Evolutionary conservation across 2,888 invertebrate genomes (phyloP).

Genomic region (Rosalia funebris): DNA sequence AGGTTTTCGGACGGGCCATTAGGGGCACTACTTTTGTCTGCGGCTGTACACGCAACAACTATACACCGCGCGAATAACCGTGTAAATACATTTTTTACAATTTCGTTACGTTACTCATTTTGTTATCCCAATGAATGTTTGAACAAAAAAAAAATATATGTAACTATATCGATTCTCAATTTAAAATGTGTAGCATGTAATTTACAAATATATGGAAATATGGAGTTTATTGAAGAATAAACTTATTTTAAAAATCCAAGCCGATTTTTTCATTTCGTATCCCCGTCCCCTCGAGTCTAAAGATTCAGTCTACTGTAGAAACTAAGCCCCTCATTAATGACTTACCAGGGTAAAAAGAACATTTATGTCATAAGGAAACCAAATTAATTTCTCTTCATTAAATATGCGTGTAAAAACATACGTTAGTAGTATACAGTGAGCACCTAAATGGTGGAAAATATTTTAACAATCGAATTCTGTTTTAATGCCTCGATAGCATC

Average conservation of each 20-base stretch:
- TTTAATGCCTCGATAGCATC: too few species aligned
- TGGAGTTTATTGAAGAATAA: constrained; percentile 51
- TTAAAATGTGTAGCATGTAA: constrained; percentile 55
- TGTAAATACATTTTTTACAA: constrained; percentile 8
- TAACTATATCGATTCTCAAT: constrained; percentile 49
- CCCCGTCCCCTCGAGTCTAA: not conserved
- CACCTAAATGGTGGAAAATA: too few species aligned
- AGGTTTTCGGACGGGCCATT: not conserved
- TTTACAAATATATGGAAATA: constrained; percentile 49
- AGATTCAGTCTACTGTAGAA: too few species aligned
- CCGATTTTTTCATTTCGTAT: not conserved
- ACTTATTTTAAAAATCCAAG: constrained; percentile 26
- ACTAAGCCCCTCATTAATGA: too few species aligned
- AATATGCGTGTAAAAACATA: too few species aligned
- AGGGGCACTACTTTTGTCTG: not conserved
- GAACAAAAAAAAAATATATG: constrained; percentile 48
- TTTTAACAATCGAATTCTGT: too few species aligned
- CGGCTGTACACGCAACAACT: not conserved
- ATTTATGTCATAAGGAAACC: too few species aligned
- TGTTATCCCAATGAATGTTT: constrained; percentile 48
- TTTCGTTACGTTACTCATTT: constrained; percentile 4
- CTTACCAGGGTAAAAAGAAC: too few species aligned
- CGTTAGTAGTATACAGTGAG: too few species aligned
- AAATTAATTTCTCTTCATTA: too few species aligned
- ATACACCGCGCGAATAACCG: not conserved